Evolutionary conservation across 1,140 invertebrate species (phyloP), one percentile per base, ranked within the genome.

Genomic region (Euborellia annulipes): DNA sequence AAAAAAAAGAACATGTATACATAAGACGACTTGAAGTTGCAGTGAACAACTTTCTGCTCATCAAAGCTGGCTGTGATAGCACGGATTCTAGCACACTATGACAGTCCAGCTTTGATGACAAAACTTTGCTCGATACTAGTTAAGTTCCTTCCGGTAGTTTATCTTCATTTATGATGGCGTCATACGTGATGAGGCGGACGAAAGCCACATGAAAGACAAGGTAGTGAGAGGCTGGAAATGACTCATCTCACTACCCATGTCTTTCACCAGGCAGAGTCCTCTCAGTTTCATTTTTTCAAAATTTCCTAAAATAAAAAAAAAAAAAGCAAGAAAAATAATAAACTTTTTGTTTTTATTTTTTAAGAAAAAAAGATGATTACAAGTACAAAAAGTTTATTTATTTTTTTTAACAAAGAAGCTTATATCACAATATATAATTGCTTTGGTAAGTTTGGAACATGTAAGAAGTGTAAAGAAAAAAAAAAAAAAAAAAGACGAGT

Each of bases 231-330:
- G 59, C 57, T 60, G 54, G 57, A 53, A 54, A 54, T 51, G 54
- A 64, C 70, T 75, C 83, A 86, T 87, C 82, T 88, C 85, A 88
- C 84, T 88, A 89, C 85, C 84, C 84, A 85, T 87, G 85, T 89
- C 85, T 87, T 87, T 88, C 85, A 86, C 60, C 58, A 34, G 46
- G 52, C 41, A 46, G 38, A 27, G 14, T 39, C 52, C 37, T 36
- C 36, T 27, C 30, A 2, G 19, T 7, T 27, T n/a, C 20, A 3
- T 44, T 16, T 23, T 11, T 14, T 8, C n/a, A 44, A 14, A 19
- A 45, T 45, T 22, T 17, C n/a, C 32, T 36, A 43, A 40, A 17
- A 34, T 34, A n/a, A n/a, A 9, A 34, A n/a, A 9, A 34, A 9
- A 34, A 9, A 9, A n/a, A 9, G 14, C 9, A 9, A 34, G 32